Evolutionary conservation across 2,797 vertebrate genomes (phyloP), one percentile per base, ranked within the genome.

Genomic region (Hapalemur alaotrensis): DNA sequence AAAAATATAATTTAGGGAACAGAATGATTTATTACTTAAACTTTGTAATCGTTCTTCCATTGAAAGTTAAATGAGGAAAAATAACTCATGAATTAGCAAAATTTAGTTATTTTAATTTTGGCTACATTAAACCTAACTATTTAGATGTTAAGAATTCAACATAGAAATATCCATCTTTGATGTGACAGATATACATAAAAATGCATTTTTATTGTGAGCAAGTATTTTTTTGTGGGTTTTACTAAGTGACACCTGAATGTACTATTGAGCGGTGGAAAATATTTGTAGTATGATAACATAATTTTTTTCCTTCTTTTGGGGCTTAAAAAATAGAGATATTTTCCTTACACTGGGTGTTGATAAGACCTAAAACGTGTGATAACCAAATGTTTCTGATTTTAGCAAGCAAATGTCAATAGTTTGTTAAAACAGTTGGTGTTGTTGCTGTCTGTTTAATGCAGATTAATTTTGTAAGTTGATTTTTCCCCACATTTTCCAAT

Each of bases 31-130:
- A n/a, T 93, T 95, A 50, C 87, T 96, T 96, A 35, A 96, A 59
- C 59, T 95, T 98, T 96, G 70, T 96, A 96, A 97, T 96, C 76
- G 84, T 97, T 84, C 85, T 97, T 81, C 92, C 90, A 95, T 95
- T 97, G 97, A 97, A 98, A 97, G 92, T 98, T 98, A 97, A 98
- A 97, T 94, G 93, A 86, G 97, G 78, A 85, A 97, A 98, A 98
- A 82, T 92, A 92, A 79, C 72, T 88, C 38, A 59, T 95, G 95
- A 92, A 96, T 98, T 96, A 97, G 94, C 80, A 95, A 96, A 97
- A 97, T 98, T 89, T 97, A 97, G 87, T 98, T 41, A 97, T 97
- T 97, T 97, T 96, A 72, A 18, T 94, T 95, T 97, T 97, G 92
- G 12, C 38, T 94, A 84, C 41, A 72, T 6, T 59, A 57, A 79